These are phyloP conservation scores for Lethrus apterus DNA, from an alignment of 1,140 invertebrate genomes.

Conservation along the genomic window DNA sequence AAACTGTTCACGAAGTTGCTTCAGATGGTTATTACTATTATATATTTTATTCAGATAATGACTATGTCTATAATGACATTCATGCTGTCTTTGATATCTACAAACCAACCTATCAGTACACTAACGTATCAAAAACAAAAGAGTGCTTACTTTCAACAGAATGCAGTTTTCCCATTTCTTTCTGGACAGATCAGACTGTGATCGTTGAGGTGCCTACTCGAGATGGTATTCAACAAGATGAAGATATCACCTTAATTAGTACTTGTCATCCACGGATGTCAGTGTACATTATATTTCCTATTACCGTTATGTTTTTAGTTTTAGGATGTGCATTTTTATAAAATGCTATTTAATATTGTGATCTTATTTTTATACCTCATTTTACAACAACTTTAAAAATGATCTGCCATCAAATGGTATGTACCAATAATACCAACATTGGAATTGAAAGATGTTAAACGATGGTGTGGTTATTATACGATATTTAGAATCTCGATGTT, in stretches of 20 bases:
- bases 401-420: too few species aligned
- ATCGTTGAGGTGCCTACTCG: constrained; percentile 73
- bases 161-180: constrained; percentile 61
- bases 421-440: too few species aligned
- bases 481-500: too few species aligned
- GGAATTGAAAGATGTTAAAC: too few species aligned
- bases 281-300: constrained; percentile 70
- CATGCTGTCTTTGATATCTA: constrained; percentile 76
- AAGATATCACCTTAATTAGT: constrained; percentile 60
- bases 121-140: constrained; percentile 58
- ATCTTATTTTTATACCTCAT: not conserved
- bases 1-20: constrained; percentile 57
- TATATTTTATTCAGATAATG: constrained; percentile 80
- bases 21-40: constrained; percentile 78
- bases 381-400: too few species aligned
- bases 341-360: constrained; percentile 10
- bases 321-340: constrained; percentile 69
- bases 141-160: constrained; percentile 67
- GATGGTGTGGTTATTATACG: too few species aligned
- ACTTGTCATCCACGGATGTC: constrained; percentile 67
- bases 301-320: constrained; percentile 64
- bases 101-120: constrained; percentile 71
- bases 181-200: constrained; percentile 65
- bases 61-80: constrained; percentile 67
- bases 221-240: constrained; percentile 67